phyloP scores from a whole-genome alignment of 2,797 vertebrate species.

The Melanotaenia nigrans region DNA sequence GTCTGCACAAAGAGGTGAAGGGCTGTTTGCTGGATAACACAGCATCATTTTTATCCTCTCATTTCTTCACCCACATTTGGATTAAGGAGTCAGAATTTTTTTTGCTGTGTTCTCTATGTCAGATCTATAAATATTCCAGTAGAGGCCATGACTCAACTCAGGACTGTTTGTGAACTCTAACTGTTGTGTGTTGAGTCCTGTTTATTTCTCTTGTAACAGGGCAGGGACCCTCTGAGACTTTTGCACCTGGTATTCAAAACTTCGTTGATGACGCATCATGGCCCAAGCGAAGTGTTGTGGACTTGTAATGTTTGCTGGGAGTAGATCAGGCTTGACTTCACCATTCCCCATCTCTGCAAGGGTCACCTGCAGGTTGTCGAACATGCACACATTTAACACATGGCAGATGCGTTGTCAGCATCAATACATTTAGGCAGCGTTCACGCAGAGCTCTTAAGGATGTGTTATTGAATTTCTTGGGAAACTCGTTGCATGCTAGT shows the following conservation, averaged over 20 bases:
- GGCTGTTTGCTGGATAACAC: constrained; percentile 3
- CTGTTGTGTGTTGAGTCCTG: constrained; percentile 36
- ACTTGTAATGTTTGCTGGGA: constrained; percentile 59
- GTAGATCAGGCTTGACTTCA: constrained; percentile 53
- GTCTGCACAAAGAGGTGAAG: constrained; percentile 10
- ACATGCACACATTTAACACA: constrained; percentile 57
- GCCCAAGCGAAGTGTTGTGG: constrained; percentile 31
- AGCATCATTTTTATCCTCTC: not conserved
- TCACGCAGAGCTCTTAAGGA: constrained; percentile 50
- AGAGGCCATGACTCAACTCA: constrained; percentile 48
- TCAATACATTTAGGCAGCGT: constrained; percentile 63
- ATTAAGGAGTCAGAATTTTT: constrained; percentile 48
- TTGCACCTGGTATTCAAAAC: constrained; percentile 70
- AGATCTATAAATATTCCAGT: constrained; percentile 74
- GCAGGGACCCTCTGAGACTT: constrained; percentile 44
- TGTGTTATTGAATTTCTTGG: constrained; percentile 68
- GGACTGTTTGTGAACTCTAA: constrained; percentile 47
- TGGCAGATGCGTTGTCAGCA: constrained; percentile 81
- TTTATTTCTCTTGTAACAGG: constrained; percentile 38
- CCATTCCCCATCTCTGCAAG: constrained; percentile 45
- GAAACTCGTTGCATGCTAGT: constrained; percentile 52
- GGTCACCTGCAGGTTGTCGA: constrained; percentile 59
- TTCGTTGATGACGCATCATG: constrained; percentile 31
- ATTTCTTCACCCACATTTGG: constrained; percentile 33
- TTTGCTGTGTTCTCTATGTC: constrained; percentile 52